These are phyloP conservation scores for Nothobranchius furzeri DNA, from an alignment of 2,113 vertebrate genomes.

Conservation along the genomic window DNA sequence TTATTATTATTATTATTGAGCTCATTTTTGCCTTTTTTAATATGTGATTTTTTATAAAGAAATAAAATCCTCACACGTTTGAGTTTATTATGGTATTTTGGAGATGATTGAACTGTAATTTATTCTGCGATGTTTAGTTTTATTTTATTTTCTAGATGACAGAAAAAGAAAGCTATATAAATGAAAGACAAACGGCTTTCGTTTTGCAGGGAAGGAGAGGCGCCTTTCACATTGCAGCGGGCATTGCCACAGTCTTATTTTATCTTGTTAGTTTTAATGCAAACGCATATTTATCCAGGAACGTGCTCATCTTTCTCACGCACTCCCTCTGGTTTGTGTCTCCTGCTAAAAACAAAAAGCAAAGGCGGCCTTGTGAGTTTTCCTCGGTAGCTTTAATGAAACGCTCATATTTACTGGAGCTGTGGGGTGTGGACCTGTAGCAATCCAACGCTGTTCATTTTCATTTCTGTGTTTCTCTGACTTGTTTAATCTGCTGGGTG, in stretches of 20 bases:
- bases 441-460: constrained; percentile 60
- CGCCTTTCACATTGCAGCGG: constrained; percentile 64
- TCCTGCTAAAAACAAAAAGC: constrained; percentile 79
- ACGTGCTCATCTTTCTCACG: constrained; percentile 37
- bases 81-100: constrained; percentile 65
- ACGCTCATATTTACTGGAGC: constrained; percentile 80
- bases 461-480: constrained; percentile 43
- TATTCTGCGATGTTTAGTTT: constrained; percentile 73
- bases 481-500: constrained; percentile 44
- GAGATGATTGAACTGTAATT: constrained; percentile 80
- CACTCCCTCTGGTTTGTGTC: constrained; percentile 75
- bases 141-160: constrained; percentile 72
- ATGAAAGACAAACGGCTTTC: constrained; percentile 72
- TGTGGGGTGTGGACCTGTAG: constrained; percentile 87
- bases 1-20: constrained; percentile 56
- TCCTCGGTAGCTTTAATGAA: constrained; percentile 92
- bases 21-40: constrained; percentile 44
- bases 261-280: constrained; percentile 75
- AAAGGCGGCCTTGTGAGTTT: constrained; percentile 74
- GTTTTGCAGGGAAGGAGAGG: constrained; percentile 69
- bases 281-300: constrained; percentile 86
- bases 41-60: constrained; percentile 35
- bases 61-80: constrained; percentile 10
- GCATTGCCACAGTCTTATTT: constrained; percentile 76
- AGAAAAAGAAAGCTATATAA: constrained; percentile 81